Base-by-base conservation (phyloP, 2,797 vertebrate genomes). In the Fundulus diaphanus region DNA sequence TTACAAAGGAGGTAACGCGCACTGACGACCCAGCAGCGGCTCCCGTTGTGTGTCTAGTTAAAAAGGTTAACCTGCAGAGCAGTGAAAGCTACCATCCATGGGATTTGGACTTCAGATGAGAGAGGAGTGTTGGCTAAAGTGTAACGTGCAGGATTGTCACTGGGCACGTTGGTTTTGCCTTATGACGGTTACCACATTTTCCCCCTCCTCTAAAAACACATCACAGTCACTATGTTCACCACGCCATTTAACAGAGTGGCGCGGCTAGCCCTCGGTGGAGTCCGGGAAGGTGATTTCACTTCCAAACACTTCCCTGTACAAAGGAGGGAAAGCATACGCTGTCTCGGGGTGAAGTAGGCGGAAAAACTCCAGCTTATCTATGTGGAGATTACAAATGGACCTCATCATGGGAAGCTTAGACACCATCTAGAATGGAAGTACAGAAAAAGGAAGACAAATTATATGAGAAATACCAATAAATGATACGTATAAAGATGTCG, bases 311-410 rank as follows among this genome's bases (percentile, higher is more conserved):
- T 98, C 97, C 77, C 96, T 94, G 51, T 97, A 98, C 76, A 98
- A 96, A 1, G 97, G 96, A 0, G 97, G 97, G 74, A 98, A 98
- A 80, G 91, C 95, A 80, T 95, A 95, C 5, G 95, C 96, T 0
- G 96, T 98, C 83, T 98, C 96, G 0, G 96, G 97, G 88, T 98
- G 97, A 72, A 98, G 90, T 67, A 98, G 93, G 3, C 94, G 96
- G 92, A 98, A 98, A 92, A 98, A 97, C 87, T 97, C 96, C 93
- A 98, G 93, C 90, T 98, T 98, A 90, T 98, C 97, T 61, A 97
- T 94, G 92, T 98, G 97, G 78, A 98, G 96, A 85, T 96, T 97
- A 91, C 97, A 98, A 83, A 98, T 97, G 8, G 96, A 97, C 92
- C 96, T 97, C 96, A 98, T 96, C 67, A 94, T 76, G 68, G 97